phyloP scores from a whole-genome alignment of 1,140 invertebrate species.

The Melitaea cinxia region DNA sequence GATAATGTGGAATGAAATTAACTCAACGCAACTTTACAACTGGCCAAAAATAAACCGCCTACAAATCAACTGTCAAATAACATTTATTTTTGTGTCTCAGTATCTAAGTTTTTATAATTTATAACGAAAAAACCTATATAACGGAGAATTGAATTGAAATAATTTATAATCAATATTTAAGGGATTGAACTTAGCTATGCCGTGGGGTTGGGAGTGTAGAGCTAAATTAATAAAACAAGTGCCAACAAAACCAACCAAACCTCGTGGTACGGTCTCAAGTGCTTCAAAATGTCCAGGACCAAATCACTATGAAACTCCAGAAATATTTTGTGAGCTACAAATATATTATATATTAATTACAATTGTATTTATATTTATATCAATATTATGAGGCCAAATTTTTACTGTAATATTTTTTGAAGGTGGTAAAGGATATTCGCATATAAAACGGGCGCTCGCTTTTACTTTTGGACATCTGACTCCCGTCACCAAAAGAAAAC shows the following conservation, averaged over 20 bases:
- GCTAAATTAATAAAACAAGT: slow-evolving; percentile 57
- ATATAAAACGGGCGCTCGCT: slow-evolving; percentile 58
- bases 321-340: slow-evolving; percentile 59
- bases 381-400: too few relatives aligned
- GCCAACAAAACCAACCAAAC: slow-evolving; percentile 47
- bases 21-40: too few relatives aligned
- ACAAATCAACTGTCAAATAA: too few relatives aligned
- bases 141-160: too few relatives aligned
- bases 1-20: too few relatives aligned
- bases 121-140: too few relatives aligned
- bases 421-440: slow-evolving; percentile 64
- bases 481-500: slow-evolving; percentile 36
- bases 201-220: slow-evolving; percentile 65
- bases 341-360: too few relatives aligned
- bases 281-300: slow-evolving; percentile 47
- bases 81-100: too few relatives aligned
- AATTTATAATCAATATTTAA: not conserved
- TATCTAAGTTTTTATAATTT: too few relatives aligned
- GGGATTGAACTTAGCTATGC: slow-evolving; percentile 38
- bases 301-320: slow-evolving; percentile 52
- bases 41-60: too few relatives aligned
- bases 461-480: slow-evolving; percentile 58
- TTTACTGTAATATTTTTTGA: not conserved
- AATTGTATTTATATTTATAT: not conserved
- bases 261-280: slow-evolving; percentile 18